Conservation (phyloP, 2,888 invertebrate genomes). For the Ectemnius cavifrons region DNA sequence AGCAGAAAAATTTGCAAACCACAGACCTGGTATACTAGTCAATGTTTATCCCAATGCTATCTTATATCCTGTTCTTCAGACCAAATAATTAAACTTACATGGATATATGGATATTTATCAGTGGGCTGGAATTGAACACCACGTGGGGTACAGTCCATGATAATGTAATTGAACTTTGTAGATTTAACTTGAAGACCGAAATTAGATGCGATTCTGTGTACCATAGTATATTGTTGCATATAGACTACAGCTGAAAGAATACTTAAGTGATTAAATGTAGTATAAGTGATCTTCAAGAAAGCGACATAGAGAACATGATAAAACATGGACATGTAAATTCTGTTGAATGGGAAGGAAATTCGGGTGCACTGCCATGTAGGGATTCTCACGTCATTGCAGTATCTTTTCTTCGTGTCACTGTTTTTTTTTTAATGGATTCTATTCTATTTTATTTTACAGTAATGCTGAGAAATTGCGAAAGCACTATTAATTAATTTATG, state of each 20-base stretch:
- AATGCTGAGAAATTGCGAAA: too few relatives aligned
- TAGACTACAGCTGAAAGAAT: slow-evolving; percentile 36
- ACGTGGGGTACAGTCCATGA: slow-evolving; percentile 28
- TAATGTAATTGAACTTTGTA: slow-evolving; percentile 44
- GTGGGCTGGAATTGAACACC: slow-evolving; percentile 36
- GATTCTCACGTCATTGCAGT: slow-evolving; percentile 26
- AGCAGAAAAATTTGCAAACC: slow-evolving; percentile 48
- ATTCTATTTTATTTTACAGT: slow-evolving; percentile 5
- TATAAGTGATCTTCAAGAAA: slow-evolving; percentile 32
- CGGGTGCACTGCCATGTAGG: slow-evolving; percentile 24
- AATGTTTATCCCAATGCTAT: slow-evolving; percentile 64
- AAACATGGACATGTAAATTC: slow-evolving; percentile 25
- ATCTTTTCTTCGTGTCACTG: slow-evolving; percentile 34
- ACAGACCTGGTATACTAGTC: slow-evolving; percentile 68
- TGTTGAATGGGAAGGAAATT: slow-evolving; percentile 18
- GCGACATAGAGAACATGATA: slow-evolving; percentile 24
- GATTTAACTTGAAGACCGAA: slow-evolving; percentile 56
- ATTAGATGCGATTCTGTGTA: slow-evolving; percentile 40
- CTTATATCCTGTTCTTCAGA: slow-evolving; percentile 56
- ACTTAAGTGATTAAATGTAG: slow-evolving; percentile 32
- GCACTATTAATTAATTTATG: too few relatives aligned
- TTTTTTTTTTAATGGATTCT: slow-evolving; percentile 27
- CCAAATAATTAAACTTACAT: slow-evolving; percentile 53
- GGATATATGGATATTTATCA: slow-evolving; percentile 47
- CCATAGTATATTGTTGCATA: slow-evolving; percentile 27